Conservation (phyloP, 2,888 invertebrate genomes). For the Leucozona laternaria region DNA sequence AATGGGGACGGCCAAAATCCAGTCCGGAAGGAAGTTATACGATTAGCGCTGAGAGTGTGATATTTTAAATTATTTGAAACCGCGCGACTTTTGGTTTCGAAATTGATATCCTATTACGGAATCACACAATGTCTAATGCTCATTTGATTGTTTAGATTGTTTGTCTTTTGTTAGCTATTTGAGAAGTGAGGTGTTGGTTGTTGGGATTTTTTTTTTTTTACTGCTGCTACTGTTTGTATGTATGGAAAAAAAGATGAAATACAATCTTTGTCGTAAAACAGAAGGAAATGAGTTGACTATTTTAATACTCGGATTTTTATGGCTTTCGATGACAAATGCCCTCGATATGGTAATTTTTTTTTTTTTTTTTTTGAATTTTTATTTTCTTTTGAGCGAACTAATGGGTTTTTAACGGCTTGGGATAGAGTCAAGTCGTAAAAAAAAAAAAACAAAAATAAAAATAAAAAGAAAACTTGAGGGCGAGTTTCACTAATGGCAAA, state of each 20-base stretch:
- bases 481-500: neutral
- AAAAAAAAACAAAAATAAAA: neutral
- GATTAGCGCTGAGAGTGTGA: conserved; percentile 40
- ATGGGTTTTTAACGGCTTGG: conserved; percentile 55
- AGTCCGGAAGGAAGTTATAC: conserved; percentile 55
- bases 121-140: conserved; percentile 13
- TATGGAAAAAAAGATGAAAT: conserved; percentile 26
- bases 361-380: neutral
- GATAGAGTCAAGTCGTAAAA: conserved; percentile 33
- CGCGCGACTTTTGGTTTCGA: conserved; percentile 63
- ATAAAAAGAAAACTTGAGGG: neutral
- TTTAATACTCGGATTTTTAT: conserved; percentile 57
- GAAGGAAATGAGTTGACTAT: conserved; percentile 56
- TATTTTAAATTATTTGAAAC: conserved; percentile 11
- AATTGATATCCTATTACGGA: conserved; percentile 69
- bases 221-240: conserved; percentile 25
- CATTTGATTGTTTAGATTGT: conserved; percentile 10
- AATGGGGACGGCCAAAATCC: neutral
- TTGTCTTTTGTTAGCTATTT: neutral
- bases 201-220: neutral
- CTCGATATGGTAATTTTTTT: conserved; percentile 44
- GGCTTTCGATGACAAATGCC: conserved; percentile 56
- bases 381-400: conserved; percentile 28
- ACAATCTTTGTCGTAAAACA: conserved; percentile 21
- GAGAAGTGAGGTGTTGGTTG: too few species aligned